A percentile compares a stretch with the other conserved stretches of the same genome.
phyloP scores from a whole-genome alignment of 2,113 vertebrate species.

The Neodon shergylaensis region DNA sequence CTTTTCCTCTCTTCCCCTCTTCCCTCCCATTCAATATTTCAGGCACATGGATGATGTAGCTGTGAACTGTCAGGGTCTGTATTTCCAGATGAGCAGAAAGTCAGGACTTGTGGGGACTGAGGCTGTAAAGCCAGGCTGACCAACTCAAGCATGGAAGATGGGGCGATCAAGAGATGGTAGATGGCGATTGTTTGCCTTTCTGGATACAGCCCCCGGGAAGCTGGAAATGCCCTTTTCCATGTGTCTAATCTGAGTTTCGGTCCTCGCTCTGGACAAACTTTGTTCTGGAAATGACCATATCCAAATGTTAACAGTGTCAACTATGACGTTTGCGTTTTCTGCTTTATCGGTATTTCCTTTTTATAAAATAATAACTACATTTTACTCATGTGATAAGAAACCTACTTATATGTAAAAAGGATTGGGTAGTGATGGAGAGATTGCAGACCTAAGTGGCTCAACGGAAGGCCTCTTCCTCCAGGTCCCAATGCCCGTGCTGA shows the following conservation, averaged over 20 bases:
- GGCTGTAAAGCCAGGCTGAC: neutral
- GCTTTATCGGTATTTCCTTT: neutral
- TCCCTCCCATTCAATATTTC: neutral
- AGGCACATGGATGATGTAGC: conserved; percentile 1
- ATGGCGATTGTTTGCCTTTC: neutral
- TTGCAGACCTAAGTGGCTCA: neutral
- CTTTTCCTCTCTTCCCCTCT: no score
- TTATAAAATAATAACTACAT: neutral
- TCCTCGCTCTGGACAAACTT: conserved; percentile 4
- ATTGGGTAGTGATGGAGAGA: neutral
- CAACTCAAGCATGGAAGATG: neutral
- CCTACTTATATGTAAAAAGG: neutral
- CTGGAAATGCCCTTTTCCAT: neutral
- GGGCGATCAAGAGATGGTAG: neutral
- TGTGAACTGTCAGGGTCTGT: neutral
- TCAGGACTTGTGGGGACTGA: neutral
- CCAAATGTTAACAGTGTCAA: neutral
- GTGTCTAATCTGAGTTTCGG: neutral
- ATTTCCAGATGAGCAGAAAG: conserved; percentile 39
- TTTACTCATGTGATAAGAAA: conserved; percentile 29
- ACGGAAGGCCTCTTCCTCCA: neutral
- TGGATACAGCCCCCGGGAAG: neutral
- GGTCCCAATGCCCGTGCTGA: neutral
- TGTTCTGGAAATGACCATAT: conserved; percentile 35
- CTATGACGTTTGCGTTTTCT: neutral